Base-by-base conservation (phyloP, 1,140 invertebrate genomes). In the Polypedilum pembai region DNA sequence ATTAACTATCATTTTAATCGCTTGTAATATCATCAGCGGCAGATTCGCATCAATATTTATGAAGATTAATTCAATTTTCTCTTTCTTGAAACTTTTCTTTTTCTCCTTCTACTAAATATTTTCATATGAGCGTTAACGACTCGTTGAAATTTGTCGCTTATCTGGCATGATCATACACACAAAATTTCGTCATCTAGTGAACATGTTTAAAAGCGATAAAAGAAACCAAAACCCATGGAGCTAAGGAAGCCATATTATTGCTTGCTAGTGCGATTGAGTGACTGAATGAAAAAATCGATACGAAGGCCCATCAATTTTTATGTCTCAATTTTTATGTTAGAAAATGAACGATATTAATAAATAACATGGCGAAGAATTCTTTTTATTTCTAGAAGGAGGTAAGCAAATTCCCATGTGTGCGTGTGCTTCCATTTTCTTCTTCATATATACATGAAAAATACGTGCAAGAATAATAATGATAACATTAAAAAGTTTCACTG, bases 311-410 rank as follows among this genome's bases (percentile, higher is more conserved):
- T 69, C 65, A 69, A 69, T 20, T 21, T 69, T 69, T 69, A 69
- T 69, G 65, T 69, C 65, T 69, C 65, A 69, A 69, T 69, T 69
- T 69, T 69, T 69, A 69, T 69, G 65, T 21, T 69, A 20, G 65
- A 56, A 45, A 56, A 4, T 56, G 45, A 56, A 56, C n/a, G 45
- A 56, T 56, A 56, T 56, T 56, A 56, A 56, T 56, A 56, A 56
- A 56, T 56, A 56, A 56, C 45, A 56, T 56, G 45, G 45, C 45
- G n/a, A n/a, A 45, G 15, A 45, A 45, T 12, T 12, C 12, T n/a
- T 15, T 15, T 12, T 15, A 4, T 56, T 56, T n/a, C n/a, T 12
- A 12, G 45, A 56, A 12, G n/a, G n/a, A 56, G 12, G 12, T 56
- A n/a, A 56, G 15, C 15, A 56, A 12, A n/a, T 56, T 56, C n/a